Base-by-base conservation (phyloP, 2,113 vertebrate genomes). In the Holacanthus passer region DNA sequence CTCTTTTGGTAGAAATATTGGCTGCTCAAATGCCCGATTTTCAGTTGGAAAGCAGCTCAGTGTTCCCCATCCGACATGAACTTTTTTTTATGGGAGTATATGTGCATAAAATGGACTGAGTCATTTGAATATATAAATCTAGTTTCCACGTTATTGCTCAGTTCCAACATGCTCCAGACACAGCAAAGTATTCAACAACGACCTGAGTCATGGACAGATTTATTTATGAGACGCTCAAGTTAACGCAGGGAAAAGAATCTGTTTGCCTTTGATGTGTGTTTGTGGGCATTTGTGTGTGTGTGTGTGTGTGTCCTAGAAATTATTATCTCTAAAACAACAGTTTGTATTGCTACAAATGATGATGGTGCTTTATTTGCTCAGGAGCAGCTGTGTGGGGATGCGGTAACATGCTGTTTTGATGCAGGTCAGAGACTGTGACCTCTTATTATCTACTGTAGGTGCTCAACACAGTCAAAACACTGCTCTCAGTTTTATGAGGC, bases 201-300 rank as follows among this genome's bases (percentile, higher is more conserved):
- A 59, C 73, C 75, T 71, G 78, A 87, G 60, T 84, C 83, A 77
- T 32, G 62, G 56, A 62, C 78, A 50, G 55, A 81, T 89, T 82
- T 89, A 93, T 92, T 80, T 79, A 89, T 80, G 79, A 90, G 77
- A 72, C 17, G 7, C 64, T 84, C 37, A 20, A 69, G 64, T 87
- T 50, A 55, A 29, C 27, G 47, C 76, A 55, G 27, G 39, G 31
- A 65, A 55, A 82, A 86, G 59, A 79, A 88, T 85, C 45, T 64
- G 14, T 52, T 14, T 64, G 41, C 55, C 63, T 89, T 86, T 89
- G 66, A 85, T 73, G 59, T 63, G 65, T 19, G 22, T 50, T 37
- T 63, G 37, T 76, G 19, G 39, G 32, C 20, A 14, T 32, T 31
- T 84, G 60, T 7, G 24, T 41, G 32, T 41, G 59, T 84, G 60